Percentiles rank a stretch among this genome's conserved stretches.
Evolutionary conservation across 2,797 vertebrate genomes (phyloP).

Genomic region (Loriculus beryllinus): DNA sequence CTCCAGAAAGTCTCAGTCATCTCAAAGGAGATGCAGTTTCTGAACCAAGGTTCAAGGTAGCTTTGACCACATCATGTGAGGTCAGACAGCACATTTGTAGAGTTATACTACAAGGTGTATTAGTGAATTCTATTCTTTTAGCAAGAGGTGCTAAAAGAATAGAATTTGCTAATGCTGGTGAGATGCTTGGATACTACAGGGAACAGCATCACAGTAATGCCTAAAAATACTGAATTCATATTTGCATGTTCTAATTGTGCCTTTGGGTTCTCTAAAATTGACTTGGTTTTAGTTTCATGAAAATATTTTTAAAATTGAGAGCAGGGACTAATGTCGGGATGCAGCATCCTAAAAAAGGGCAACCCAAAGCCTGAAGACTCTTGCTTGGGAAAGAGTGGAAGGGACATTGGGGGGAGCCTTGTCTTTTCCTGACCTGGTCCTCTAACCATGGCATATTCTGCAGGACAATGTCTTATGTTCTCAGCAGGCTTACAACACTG

Average conservation of each 20-base stretch:
- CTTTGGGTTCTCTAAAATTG: slow-evolving; percentile 58
- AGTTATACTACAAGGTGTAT: background rate
- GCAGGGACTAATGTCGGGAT: background rate
- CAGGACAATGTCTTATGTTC: background rate
- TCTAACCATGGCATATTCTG: background rate
- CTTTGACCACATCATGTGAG: background rate
- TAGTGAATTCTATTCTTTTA: background rate
- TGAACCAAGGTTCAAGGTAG: background rate
- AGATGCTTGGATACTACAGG: background rate
- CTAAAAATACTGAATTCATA: background rate
- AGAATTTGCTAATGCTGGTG: background rate
- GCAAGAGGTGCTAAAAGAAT: background rate
- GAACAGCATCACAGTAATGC: slow-evolving; percentile 15
- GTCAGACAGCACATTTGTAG: background rate
- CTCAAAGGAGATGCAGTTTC: background rate
- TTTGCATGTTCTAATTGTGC: slow-evolving; percentile 33
- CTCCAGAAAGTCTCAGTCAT: background rate
- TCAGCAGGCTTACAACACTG: background rate
- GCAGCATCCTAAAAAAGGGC: background rate
- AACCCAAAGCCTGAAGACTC: background rate
- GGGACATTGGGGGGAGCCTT: background rate
- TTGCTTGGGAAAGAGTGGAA: background rate
- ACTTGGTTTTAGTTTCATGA: slow-evolving; percentile 49
- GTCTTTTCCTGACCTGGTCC: background rate
- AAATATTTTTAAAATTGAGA: background rate